Evolutionary conservation across 2,797 vertebrate species (phyloP).

Genomic region (Urophycis tenuis): DNA sequence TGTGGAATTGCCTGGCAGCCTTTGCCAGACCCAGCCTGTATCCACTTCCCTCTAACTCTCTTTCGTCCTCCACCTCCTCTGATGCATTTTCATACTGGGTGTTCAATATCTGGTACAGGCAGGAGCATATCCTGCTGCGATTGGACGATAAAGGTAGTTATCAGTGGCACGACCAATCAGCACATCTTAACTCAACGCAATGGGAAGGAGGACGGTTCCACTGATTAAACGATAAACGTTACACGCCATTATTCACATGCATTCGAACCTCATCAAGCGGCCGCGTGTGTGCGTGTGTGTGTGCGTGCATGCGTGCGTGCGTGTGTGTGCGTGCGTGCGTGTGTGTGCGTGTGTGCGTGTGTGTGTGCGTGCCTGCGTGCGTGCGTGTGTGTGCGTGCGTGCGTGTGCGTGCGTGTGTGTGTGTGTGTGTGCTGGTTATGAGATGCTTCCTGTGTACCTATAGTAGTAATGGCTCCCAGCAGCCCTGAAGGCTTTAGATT

Average conservation of each 20-base stretch:
- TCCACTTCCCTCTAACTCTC: background rate
- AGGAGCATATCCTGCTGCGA: background rate
- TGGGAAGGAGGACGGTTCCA: conserved; percentile 12
- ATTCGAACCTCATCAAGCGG: conserved; percentile 41
- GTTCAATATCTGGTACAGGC: background rate
- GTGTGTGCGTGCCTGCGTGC: conserved; percentile 17
- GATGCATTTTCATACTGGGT: background rate
- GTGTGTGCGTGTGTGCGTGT: conserved; percentile 26
- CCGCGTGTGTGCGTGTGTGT: conserved; percentile 22
- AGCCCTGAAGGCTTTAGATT: conserved; percentile 35
- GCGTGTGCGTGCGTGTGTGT: conserved; percentile 25
- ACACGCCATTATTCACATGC: conserved; percentile 38
- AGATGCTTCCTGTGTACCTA: conserved; percentile 33
- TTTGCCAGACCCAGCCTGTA: background rate
- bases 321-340: conserved; percentile 28
- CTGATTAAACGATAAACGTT: conserved; percentile 7
- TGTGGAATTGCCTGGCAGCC: too few relatives aligned
- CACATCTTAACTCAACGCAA: conserved; percentile 9
- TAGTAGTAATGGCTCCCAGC: conserved; percentile 46
- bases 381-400: conserved; percentile 24
- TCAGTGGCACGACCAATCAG: background rate
- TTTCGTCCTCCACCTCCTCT: background rate
- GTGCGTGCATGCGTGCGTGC: conserved; percentile 21
- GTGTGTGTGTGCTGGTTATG: conserved; percentile 39
- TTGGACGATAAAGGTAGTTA: background rate